Evolutionary conservation across 1,140 invertebrate genomes (phyloP).

Genomic region (Magallana gigas): DNA sequence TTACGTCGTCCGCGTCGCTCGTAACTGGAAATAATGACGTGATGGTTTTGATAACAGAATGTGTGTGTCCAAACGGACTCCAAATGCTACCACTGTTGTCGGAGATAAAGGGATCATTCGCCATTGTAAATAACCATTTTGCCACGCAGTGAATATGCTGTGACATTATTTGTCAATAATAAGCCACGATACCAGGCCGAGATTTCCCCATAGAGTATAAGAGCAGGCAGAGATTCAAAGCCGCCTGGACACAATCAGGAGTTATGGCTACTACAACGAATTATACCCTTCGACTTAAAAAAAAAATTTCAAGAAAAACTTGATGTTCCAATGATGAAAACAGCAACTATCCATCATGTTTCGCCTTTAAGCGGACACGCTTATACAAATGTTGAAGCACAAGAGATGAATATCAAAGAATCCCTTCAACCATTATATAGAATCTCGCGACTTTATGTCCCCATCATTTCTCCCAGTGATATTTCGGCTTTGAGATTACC

Average conservation of each 20-base stretch:
- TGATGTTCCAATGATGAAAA: constrained; percentile 19
- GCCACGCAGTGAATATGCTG: constrained; percentile 28
- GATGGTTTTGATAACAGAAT: constrained; percentile 23
- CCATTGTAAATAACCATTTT: constrained; percentile 31
- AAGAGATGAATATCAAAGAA: constrained; percentile 18
- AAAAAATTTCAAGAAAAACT: background rate
- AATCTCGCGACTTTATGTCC: constrained; percentile 12
- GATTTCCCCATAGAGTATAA: constrained; percentile 1
- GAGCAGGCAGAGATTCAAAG: constrained; percentile 19
- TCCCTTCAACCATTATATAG: background rate
- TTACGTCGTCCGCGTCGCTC: constrained; percentile 24
- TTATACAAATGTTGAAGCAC: constrained; percentile 29
- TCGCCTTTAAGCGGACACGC: constrained; percentile 14
- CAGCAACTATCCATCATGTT: constrained; percentile 16
- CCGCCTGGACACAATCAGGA: background rate
- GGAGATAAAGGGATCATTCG: constrained; percentile 34
- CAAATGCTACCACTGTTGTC: background rate
- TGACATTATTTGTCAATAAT: constrained; percentile 38
- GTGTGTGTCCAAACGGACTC: constrained; percentile 28
- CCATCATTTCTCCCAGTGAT: background rate
- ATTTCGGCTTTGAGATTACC: background rate
- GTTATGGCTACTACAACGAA: constrained; percentile 2
- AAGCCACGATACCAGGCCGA: background rate
- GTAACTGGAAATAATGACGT: constrained; percentile 32
- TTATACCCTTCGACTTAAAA: background rate